These are phyloP conservation scores for Lasioglossum zephyrum DNA, from an alignment of 2,888 invertebrate species.

Conservation along the genomic window DNA sequence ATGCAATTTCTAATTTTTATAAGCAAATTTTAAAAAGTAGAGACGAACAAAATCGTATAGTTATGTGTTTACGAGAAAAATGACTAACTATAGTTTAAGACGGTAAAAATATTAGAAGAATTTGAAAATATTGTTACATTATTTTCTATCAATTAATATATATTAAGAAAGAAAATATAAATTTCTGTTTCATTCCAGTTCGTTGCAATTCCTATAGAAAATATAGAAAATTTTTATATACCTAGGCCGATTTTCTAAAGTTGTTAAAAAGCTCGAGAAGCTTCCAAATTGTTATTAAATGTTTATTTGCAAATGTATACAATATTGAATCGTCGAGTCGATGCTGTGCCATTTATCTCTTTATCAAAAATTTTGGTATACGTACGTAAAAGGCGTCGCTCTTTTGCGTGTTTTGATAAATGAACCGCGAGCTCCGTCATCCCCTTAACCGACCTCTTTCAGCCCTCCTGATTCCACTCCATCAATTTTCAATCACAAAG, in stretches of 20 bases:
- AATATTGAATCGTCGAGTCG: neutral
- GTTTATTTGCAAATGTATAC: neutral
- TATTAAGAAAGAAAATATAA: too few relatives aligned
- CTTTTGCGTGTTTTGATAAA: conserved; percentile 77
- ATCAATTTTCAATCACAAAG: conserved; percentile 83
- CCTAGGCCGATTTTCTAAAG: neutral
- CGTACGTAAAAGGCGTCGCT: conserved; percentile 66
- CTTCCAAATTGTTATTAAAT: neutral
- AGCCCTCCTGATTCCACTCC: conserved; percentile 80
- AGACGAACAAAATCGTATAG: too few relatives aligned
- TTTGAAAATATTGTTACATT: too few relatives aligned
- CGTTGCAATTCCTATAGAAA: too few relatives aligned
- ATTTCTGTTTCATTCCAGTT: too few relatives aligned
- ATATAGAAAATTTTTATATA: too few relatives aligned
- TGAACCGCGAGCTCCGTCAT: conserved; percentile 71
- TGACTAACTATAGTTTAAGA: too few relatives aligned
- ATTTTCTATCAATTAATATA: too few relatives aligned
- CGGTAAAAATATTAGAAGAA: too few relatives aligned
- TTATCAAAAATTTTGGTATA: conserved; percentile 50
- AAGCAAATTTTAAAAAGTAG: too few relatives aligned
- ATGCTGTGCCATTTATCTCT: conserved; percentile 29
- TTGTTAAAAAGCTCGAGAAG: neutral
- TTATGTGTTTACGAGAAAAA: too few relatives aligned
- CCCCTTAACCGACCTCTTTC: conserved; percentile 67
- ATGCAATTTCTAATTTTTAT: too few relatives aligned